Percentiles rank a stretch among this genome's conserved stretches.
These are phyloP conservation scores for Poeciliopsis paucimaculata DNA, from an alignment of 2,797 vertebrate species.

Conservation along the genomic window DNA sequence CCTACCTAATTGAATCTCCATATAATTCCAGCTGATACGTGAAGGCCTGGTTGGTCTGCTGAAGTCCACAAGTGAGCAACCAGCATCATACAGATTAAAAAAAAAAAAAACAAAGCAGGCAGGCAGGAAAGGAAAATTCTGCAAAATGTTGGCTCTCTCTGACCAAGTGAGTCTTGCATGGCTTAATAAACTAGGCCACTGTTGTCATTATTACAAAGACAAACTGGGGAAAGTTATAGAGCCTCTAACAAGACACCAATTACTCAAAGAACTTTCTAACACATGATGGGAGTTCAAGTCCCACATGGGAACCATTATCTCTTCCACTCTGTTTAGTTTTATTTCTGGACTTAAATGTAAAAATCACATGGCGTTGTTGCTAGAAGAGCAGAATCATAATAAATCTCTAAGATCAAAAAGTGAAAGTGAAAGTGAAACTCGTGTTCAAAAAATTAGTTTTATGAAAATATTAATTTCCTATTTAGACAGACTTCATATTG, in stretches of 20 bases:
- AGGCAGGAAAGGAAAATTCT: neutral
- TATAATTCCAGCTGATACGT: neutral
- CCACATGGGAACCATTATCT: slow-evolving; percentile 15
- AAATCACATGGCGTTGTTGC: neutral
- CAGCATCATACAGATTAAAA: neutral
- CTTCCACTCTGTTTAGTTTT: slow-evolving; percentile 10
- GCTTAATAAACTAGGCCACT: neutral
- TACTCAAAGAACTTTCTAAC: slow-evolving; percentile 14
- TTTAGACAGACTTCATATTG: neutral
- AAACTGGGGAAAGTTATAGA: slow-evolving; percentile 1
- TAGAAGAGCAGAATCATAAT: neutral
- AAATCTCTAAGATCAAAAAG: neutral
- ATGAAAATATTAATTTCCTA: neutral
- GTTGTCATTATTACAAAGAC: slow-evolving; percentile 6
- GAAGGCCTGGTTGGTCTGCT: neutral
- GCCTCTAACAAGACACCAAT: slow-evolving; percentile 13
- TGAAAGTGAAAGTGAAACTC: slow-evolving; percentile 9
- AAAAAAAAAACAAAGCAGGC: neutral
- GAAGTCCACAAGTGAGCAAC: neutral
- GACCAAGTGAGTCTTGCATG: neutral
- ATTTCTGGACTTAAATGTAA: slow-evolving; percentile 9
- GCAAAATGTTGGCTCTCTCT: neutral
- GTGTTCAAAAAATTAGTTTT: neutral
- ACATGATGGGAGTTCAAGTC: slow-evolving; percentile 3
- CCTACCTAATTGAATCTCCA: neutral